A percentile compares a stretch with the other conserved stretches of the same genome.
Conservation (phyloP, 64 coral and sea anemone genomes). For the Stylophora pistillata region DNA sequence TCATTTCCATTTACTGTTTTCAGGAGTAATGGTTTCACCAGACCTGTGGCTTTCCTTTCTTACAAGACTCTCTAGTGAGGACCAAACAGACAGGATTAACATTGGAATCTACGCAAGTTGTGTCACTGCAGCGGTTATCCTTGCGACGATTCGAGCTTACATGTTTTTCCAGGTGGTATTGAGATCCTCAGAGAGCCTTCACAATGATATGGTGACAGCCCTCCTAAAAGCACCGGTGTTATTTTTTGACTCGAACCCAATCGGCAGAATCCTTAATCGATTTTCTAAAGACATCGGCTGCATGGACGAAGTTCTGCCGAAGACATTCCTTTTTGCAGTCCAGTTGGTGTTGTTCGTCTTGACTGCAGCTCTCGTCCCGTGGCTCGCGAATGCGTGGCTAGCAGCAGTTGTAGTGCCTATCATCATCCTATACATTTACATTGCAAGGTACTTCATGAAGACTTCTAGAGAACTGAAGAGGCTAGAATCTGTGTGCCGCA, state of each 20-base stretch:
- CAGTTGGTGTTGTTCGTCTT: slow-evolving; percentile 51
- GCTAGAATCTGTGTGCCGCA: slow-evolving; percentile 53
- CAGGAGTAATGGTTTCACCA: slow-evolving; percentile 41
- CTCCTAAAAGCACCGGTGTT: slow-evolving; percentile 58
- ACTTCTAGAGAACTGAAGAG: slow-evolving; percentile 52
- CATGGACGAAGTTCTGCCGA: slow-evolving; percentile 58
- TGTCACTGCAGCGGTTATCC: slow-evolving; percentile 21
- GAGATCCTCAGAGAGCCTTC: slow-evolving; percentile 56
- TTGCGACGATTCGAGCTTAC: background rate
- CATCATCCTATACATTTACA: slow-evolving; percentile 6
- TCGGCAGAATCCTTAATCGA: slow-evolving; percentile 71
- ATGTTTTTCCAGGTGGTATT: slow-evolving; percentile 19
- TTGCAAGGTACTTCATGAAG: slow-evolving; percentile 44
- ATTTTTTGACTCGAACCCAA: slow-evolving; percentile 66
- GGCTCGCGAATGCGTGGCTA: slow-evolving; percentile 52
- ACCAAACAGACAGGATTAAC: slow-evolving; percentile 13
- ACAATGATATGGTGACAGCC: slow-evolving; percentile 54
- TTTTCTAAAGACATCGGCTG: slow-evolving; percentile 71
- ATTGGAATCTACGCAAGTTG: slow-evolving; percentile 45
- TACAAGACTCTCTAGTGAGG: background rate
- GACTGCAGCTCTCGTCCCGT: slow-evolving; percentile 26
- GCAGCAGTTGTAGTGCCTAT: slow-evolving; percentile 46
- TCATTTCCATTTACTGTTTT: background rate
- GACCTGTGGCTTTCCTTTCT: slow-evolving; percentile 57
- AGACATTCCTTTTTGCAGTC: slow-evolving; percentile 30